Evolutionary conservation across 2,113 vertebrate species (phyloP), one percentile per base, ranked within the genome.

Genomic region (Dascyllus trimaculatus): DNA sequence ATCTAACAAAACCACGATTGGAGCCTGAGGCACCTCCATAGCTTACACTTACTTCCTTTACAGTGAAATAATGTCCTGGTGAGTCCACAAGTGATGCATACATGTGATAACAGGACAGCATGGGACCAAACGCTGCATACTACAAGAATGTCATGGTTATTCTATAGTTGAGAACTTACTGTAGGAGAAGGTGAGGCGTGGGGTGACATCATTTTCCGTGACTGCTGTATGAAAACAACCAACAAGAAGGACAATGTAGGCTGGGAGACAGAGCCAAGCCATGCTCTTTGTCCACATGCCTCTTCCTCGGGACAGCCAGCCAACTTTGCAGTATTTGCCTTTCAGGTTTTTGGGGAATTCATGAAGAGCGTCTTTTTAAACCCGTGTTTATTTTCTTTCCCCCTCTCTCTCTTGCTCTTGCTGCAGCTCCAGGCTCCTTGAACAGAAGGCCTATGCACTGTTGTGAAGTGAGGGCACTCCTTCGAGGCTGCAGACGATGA

Each of bases 151-250:
- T 38, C 29, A 17, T 17, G 11, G 49, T 67, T 35, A 43, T 35
- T 63, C 15, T 74, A 25, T 38, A 26, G 60, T 25, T 2, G 51
- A 63, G 59, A 60, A 91, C 94, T 95, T 95, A 95, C 95, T 89
- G 90, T 93, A 93, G 38, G 88, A 58, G 86, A 95, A 95, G 84
- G 90, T 93, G 82, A 95, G 90, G 22, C 95, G 93, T 57, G 95
- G 94, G n/a, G 91, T 95, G 69, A 95, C 93, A 26, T 95, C 95
- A 15, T 81, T 82, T 64, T 94, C 93, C 3, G 71, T 69, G 73
- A 79, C 72, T 4, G 82, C 65, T 35, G 71, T 58, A 9, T 87
- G 88, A 73, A 84, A 64, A 35, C 77, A 81, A 51, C 78, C 65
- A n/a, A 88, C 54, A 59, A 93, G 78, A 11, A 92, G 79, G 65